Base-by-base conservation (phyloP, 2,113 vertebrate species). In the Hylia prasina region DNA sequence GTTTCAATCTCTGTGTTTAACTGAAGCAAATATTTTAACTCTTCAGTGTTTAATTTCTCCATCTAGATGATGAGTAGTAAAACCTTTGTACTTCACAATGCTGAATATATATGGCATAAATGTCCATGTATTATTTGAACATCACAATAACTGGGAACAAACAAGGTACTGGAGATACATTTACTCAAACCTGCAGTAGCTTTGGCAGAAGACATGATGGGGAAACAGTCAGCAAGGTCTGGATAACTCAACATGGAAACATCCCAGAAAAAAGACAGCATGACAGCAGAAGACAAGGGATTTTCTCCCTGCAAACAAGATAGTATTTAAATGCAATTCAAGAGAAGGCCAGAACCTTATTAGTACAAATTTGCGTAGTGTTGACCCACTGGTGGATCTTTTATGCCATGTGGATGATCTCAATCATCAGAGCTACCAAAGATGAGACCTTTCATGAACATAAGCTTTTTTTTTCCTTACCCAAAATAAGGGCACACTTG, bases 201-300 rank as follows among this genome's bases (percentile, higher is more conserved):
- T 35, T 2, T 71, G 81, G 13, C 25, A 56, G 42, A 64, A 57
- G 9, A 5, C 42, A 21, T 0, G 0, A 9, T 9, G 11, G 17
- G 6, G 64, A 68, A 81, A 58, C 12, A 37, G 21, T 33, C 13
- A 57, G 8, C 30, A 54, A 81, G 6, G 15, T 57, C 58, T 83
- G 63, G 72, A 72, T 40, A 82, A 68, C 33, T 58, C 21, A 51
- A 13, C 7, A 21, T 2, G 42, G 37, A 68, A 83, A 23, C 24
- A n/a, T 11, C 9, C 3, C 13, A 33, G 51, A 60, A 84, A 28
- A 81, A 69, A 66, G 4, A 37, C 16, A 23, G 21, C 61, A 35
- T n/a, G 10, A 5, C 21, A 15, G 39, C 14, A 76, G 48, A 64
- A 42, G 15, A 81, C 7, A 61, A 48, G 6, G 1, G 4, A 53